Evolutionary conservation across 2,113 vertebrate genomes (phyloP), one percentile per base, ranked within the genome.

Genomic region (Calyptommatus sinebrachiatus): DNA sequence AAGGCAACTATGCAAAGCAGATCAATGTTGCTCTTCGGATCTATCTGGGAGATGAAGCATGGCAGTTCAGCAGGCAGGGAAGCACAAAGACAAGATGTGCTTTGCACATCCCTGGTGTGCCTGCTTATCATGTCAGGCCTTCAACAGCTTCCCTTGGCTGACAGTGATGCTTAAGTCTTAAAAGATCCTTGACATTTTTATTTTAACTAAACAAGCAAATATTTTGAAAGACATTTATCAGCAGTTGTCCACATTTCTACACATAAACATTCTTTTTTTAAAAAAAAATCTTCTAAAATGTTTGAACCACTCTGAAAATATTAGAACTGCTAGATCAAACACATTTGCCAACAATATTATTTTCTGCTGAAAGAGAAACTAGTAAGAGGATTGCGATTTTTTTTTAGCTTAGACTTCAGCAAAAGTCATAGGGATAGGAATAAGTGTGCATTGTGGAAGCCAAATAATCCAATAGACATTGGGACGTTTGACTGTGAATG

Each of bases 121-220:
- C 22, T 11, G 8, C 26, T 20, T 48, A 71, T 50, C 46, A 72
- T 72, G 20, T 20, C 12, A 72, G 6, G 86, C 71, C 85, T 29
- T 72, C 81, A 85, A 71, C 78, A 5, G 16, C 22, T 45, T 81
- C 74, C 0, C 8, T 71, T 81, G 79, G 0, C 41, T 82, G 11
- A 1, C 41, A 20, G 21, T 63, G 5, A 10, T 41, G 24, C 8
- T 9, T 78, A 79, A 74, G 24, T 74, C 35, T 67, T 60, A 61
- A 84, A 71, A 86, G 76, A n/a, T 71, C 35, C 1, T 1, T 50
- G 28, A 26, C 11, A 48, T 5, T 41, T 14, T 31, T 50, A 71
- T 45, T 0, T 76, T 79, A 86, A 57, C 11, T 18, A 57, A 14
- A 57, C 53, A 57, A 57, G 53, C 53, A 76, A 35, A 79, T 50